These are phyloP conservation scores for Oxycera nigricornis DNA, from an alignment of 2,888 invertebrate species.

Conservation along the genomic window DNA sequence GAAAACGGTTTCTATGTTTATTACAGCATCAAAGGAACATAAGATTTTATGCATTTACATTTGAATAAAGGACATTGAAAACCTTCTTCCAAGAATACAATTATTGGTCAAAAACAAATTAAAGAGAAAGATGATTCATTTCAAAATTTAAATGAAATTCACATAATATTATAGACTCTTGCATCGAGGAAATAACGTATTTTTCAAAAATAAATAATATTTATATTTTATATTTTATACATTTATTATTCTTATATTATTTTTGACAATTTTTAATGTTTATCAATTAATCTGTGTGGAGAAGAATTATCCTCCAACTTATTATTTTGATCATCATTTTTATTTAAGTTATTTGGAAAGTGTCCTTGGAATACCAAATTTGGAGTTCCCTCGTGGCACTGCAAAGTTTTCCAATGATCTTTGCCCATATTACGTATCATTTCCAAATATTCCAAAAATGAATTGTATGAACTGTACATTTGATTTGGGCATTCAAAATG, in stretches of 20 bases:
- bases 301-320: conserved; percentile 15
- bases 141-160: no score
- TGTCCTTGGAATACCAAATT: conserved; percentile 45
- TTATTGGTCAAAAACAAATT: no score
- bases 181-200: no score
- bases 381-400: conserved; percentile 47
- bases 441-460: conserved; percentile 56
- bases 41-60: no score
- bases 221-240: neutral
- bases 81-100: no score
- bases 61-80: no score
- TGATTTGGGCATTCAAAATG: conserved; percentile 57
- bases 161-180: no score
- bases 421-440: conserved; percentile 53
- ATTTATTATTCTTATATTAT: neutral
- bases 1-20: no score
- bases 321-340: conserved; percentile 40
- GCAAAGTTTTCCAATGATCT: conserved; percentile 55
- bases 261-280: conserved; percentile 25
- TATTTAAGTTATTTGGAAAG: conserved; percentile 14
- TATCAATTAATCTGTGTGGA: conserved; percentile 23
- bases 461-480: conserved; percentile 53
- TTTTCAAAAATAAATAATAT: neutral
- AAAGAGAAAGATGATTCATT: no score
- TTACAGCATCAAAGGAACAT: no score